phyloP scores from a whole-genome alignment of 1,140 invertebrate genomes.

The Aphidius ervi region DNA sequence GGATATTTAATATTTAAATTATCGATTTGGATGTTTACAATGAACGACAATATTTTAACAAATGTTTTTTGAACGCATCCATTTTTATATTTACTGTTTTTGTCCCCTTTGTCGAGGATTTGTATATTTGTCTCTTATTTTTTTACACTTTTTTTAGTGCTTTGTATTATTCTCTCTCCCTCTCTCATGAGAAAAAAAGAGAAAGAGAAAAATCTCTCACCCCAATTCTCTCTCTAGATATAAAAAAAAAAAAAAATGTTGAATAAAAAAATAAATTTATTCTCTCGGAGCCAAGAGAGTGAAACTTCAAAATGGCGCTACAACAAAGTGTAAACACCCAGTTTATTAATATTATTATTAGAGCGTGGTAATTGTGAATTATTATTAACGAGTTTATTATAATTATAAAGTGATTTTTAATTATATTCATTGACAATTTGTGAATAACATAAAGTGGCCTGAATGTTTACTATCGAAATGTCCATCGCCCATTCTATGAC shows the following conservation, averaged over 20 bases:
- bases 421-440: conserved; percentile 16
- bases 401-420: neutral
- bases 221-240: no score
- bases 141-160: no score
- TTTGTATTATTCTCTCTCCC: no score
- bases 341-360: conserved; percentile 22
- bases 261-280: neutral
- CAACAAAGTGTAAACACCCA: conserved; percentile 31
- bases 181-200: no score
- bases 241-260: neutral
- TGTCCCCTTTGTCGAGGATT: no score
- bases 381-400: neutral
- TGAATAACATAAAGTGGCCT: conserved; percentile 37
- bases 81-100: no score
- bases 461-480: conserved; percentile 59
- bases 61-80: no score
- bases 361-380: conserved; percentile 12
- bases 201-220: no score
- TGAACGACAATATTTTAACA: no score
- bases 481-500: conserved; percentile 63
- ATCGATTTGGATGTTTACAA: no score
- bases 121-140: no score
- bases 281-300: neutral
- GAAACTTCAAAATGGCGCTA: conserved; percentile 33
- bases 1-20: no score